These are phyloP conservation scores for Malurus leucopterus DNA, from an alignment of 2,797 vertebrate genomes.

Conservation along the genomic window DNA sequence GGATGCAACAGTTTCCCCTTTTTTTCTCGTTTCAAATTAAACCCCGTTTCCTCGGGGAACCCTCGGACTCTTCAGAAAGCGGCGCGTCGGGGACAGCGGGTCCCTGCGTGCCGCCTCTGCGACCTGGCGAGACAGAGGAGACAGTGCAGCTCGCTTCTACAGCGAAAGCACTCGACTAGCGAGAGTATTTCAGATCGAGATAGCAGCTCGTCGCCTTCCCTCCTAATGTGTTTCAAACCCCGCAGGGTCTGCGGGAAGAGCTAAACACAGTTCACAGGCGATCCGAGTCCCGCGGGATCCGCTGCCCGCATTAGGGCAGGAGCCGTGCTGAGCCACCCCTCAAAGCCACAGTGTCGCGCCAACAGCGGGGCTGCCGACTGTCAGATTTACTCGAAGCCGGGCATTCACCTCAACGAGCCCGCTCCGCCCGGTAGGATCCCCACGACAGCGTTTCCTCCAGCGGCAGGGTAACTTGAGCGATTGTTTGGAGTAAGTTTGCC, in stretches of 20 bases:
- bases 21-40: neutral
- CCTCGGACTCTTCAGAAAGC: neutral
- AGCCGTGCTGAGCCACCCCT: neutral
- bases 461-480: constrained; percentile 53
- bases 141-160: neutral
- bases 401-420: neutral
- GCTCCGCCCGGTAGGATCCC: neutral
- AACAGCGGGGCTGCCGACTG: too few species aligned
- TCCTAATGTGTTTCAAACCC: neutral
- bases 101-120: rapidly evolving
- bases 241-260: neutral
- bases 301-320: neutral
- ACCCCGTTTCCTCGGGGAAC: neutral
- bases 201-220: neutral
- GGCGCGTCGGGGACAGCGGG: too few species aligned
- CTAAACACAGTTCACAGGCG: too few species aligned
- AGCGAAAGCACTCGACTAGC: neutral
- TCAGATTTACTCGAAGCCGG: neutral
- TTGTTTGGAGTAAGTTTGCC: constrained; percentile 51
- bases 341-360: rapidly evolving
- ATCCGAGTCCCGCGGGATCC: neutral
- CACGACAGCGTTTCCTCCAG: neutral
- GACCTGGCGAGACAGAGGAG: rapidly evolving
- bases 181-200: neutral
- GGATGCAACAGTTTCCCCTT: neutral